Evolutionary conservation across 64 coral and sea anemone species (phyloP).

Genomic region (Platygyra sinensis): DNA sequence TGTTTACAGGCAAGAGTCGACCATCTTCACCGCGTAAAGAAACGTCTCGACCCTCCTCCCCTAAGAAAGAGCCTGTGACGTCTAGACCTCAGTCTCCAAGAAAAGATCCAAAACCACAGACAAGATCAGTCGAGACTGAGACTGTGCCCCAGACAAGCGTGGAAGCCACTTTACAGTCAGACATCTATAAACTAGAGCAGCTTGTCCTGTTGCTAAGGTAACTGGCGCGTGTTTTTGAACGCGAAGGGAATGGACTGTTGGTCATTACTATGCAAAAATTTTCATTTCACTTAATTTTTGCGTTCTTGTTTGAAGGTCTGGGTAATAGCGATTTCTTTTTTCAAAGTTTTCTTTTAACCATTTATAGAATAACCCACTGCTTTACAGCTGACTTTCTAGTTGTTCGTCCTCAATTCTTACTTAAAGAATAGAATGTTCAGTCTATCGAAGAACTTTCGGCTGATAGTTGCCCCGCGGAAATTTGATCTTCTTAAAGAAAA

Average conservation of each 20-base stretch:
- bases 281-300: no score
- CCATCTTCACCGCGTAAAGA: slow-evolving; percentile 53
- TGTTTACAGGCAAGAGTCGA: slow-evolving; percentile 1
- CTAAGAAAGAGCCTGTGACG: slow-evolving; percentile 47
- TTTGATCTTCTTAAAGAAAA: no score
- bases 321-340: no score
- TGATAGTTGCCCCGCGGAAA: no score
- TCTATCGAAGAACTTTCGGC: no score
- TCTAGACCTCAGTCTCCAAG: slow-evolving; percentile 71
- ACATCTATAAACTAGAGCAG: slow-evolving; percentile 91
- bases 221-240: neutral
- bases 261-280: no score
- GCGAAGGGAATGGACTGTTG: neutral
- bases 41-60: slow-evolving; percentile 43
- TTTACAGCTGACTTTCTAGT: no score
- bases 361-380: no score
- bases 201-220: slow-evolving; percentile 87
- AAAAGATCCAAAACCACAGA: slow-evolving; percentile 84
- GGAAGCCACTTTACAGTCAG: slow-evolving; percentile 84
- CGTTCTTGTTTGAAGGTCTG: no score
- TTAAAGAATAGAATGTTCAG: no score
- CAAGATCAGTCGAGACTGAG: slow-evolving; percentile 83
- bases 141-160: slow-evolving; percentile 84
- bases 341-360: no score
- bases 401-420: no score